Evolutionary conservation across 2,113 vertebrate genomes (phyloP), one percentile per base, ranked within the genome.

Genomic region (Megalops atlanticus): DNA sequence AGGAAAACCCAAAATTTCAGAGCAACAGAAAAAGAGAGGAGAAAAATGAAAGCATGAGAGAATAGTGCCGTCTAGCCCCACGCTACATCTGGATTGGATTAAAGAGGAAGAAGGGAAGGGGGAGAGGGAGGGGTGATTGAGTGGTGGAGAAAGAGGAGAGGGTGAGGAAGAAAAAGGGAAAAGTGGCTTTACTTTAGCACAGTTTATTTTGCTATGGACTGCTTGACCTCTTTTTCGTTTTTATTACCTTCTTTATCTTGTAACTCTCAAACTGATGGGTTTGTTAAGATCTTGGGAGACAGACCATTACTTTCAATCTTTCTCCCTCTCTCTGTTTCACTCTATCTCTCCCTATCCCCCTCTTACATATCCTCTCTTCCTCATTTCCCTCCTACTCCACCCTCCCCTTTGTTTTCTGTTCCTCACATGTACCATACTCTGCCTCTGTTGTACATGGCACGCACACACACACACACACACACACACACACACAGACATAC

Each of bases 11-110:
- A 74, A 70, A 81, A 80, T 81, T 71, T 74, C 33, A 76, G 79
- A 79, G 41, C 33, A 64, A 11, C 40, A 41, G 68, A 80, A 78
- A 74, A 52, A 36, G 4, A 78, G 71, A 58, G 45, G 76, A 75
- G 80, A 73, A 76, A 71, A 36, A 36, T 76, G 81, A 78, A 47
- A 71, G 58, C 41, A 2, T 3, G 33, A n/a, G 5, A 69, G 35
- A 35, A 69, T 47, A 6, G 79, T 31, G 77, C 35, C 43, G 78
- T 79, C 70, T 52, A 74, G 86, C 83, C 85, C 80, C 82, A 49
- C 4, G 82, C 79, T 77, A 92, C 92, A 93, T 93, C 91, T 93
- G 92, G 90, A 77, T 90, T 87, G 81, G 83, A 91, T 93, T 91
- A 89, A 43, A 52, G 76, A 84, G 78, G 83, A 82, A 82, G 84